Base-by-base conservation (phyloP, 1,140 invertebrate species). In the Drosophila sucinea region DNA sequence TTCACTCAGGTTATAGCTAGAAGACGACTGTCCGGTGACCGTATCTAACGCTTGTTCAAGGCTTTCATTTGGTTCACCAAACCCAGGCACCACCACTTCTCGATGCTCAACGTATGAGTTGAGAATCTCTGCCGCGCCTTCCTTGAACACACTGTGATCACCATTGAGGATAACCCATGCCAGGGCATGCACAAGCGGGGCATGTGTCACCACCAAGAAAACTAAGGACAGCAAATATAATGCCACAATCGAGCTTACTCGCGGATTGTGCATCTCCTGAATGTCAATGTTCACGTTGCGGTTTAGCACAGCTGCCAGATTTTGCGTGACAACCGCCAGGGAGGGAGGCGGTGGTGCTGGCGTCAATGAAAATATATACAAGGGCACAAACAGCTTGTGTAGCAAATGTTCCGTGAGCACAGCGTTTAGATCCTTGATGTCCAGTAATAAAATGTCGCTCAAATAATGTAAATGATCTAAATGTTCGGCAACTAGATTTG, bases 381-480 rank as follows among this genome's bases (percentile, higher is more conserved):
- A 93, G 8, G 99, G 98, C 71, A 99, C 96, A 32, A 99, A 94
- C 1, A 99, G 93, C 92, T 98, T 96, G 91, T 99, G 96, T 29
- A 99, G 93, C 29, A 99, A 93, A 93, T 99, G 98, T 91, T 99
- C 97, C 0, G 97, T 97, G n/a, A 99, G 93, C 30, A 99, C 97
- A 80, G 97, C 96, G 93, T 99, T 99, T 55, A 99, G 93, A 83
- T 98, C 96, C 38, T 96, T 95, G 81, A 99, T 98, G 90, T 98
- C 96, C 23, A 99, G 94, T 90, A 96, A 96, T 23, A 99, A 93
- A 91, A 99, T 99, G 81, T 99, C 99, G 90, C 99, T 99, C 27
- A 99, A 93, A 92, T 99, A 99, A 93, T 99, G 98, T 10, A 99
- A 93, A 92, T 99, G 98, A 92, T 99, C 98, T 47, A 99, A 93